These are phyloP conservation scores for Terrapene triunguis DNA, from an alignment of 2,113 vertebrate genomes.

Conservation along the genomic window DNA sequence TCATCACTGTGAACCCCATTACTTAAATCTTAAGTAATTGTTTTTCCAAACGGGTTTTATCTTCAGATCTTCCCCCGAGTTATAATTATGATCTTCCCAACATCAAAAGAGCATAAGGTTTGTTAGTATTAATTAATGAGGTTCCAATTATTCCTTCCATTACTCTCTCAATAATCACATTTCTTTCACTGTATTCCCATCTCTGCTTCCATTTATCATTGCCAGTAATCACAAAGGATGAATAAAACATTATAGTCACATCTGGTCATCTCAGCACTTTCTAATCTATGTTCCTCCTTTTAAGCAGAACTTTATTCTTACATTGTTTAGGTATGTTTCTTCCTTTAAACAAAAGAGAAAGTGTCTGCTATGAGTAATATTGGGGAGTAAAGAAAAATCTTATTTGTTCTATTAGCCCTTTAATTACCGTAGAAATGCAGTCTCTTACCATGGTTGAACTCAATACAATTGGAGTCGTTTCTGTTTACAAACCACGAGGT, in stretches of 20 bases:
- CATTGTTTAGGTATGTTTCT: not conserved
- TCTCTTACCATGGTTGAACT: not conserved
- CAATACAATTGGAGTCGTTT: not conserved
- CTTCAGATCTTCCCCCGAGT: not conserved
- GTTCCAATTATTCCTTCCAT: not conserved
- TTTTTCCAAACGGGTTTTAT: not conserved
- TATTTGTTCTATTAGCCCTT: slow-evolving; percentile 1
- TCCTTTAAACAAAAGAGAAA: not conserved
- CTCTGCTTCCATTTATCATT: not conserved
- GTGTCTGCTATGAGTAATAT: not conserved
- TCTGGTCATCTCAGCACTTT: not conserved
- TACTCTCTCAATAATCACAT: not conserved
- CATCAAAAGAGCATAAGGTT: not conserved
- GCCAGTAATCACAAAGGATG: not conserved
- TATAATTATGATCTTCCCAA: not conserved
- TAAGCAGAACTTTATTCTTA: not conserved
- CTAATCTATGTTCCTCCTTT: not conserved
- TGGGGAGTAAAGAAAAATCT: slow-evolving; percentile 17
- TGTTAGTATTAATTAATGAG: not conserved
- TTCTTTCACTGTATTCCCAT: not conserved
- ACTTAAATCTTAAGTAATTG: not conserved
- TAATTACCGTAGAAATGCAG: not conserved
- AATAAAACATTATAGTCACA: not conserved
- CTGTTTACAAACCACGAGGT: not conserved
- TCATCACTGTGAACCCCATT: not conserved